Percentiles rank a stretch among this genome's conserved stretches.
Conservation (phyloP, 1,140 invertebrate genomes). For the Drosophila santomea region DNA sequence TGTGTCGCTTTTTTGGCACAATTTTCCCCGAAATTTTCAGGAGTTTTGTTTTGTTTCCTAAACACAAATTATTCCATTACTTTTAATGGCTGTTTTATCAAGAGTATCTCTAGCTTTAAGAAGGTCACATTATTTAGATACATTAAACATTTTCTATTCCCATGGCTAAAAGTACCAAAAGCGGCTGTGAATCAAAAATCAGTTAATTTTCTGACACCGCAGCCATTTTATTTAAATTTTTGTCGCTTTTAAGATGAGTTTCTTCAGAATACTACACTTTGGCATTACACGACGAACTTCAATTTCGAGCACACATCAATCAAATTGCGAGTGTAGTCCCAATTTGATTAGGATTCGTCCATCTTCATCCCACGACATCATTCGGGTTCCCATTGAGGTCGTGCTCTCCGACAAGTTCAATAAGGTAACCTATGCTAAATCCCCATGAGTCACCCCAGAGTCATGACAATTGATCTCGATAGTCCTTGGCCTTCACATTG, state of each 20-base stretch:
- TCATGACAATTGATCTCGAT: not conserved
- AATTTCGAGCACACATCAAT: not conserved
- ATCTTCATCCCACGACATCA: not conserved
- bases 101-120: not conserved
- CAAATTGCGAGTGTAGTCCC: not conserved
- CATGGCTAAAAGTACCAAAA: not conserved
- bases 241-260: constrained; percentile 1
- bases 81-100: not conserved
- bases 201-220: not conserved
- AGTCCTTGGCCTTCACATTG: constrained; percentile 37
- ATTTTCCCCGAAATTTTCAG: not conserved
- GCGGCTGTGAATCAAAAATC: constrained; percentile 8
- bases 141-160: too few species aligned
- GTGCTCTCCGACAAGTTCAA: constrained; percentile 24
- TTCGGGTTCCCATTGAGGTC: not conserved
- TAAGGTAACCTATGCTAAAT: constrained; percentile 15
- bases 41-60: not conserved
- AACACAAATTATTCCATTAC: not conserved
- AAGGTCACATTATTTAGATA: too few species aligned
- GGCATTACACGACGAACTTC: not conserved
- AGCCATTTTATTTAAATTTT: not conserved
- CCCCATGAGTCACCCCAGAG: fast-evolving
- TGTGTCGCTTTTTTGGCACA: not conserved
- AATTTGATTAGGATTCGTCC: not conserved
- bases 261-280: not conserved